Conservation (phyloP, 2,888 invertebrate species). For the Parthenolecanium corni region DNA sequence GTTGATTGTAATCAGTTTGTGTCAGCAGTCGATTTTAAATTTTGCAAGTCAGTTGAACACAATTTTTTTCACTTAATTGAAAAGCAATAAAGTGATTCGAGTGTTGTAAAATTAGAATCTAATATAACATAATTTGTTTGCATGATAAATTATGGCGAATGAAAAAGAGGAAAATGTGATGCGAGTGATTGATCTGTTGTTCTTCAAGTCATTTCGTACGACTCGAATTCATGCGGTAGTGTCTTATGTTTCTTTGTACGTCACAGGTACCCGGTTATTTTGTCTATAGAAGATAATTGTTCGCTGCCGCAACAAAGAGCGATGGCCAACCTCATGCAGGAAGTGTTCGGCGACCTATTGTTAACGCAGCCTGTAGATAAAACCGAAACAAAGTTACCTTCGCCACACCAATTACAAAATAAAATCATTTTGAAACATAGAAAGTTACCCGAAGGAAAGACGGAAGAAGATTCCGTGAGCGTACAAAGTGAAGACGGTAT, state of each 20-base stretch:
- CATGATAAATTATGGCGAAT: too few species aligned
- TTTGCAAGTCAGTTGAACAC: too few species aligned
- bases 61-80: too few species aligned
- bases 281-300: slow-evolving; percentile 88
- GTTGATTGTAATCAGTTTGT: too few species aligned
- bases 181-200: too few species aligned
- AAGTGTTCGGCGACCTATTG: slow-evolving; percentile 77
- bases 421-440: slow-evolving; percentile 82
- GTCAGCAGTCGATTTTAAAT: too few species aligned
- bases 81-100: background rate
- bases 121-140: too few species aligned
- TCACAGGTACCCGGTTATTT: slow-evolving; percentile 63
- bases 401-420: slow-evolving; percentile 63
- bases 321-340: slow-evolving; percentile 75
- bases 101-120: background rate
- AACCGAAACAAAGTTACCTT: slow-evolving; percentile 66
- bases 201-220: too few species aligned
- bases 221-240: too few species aligned
- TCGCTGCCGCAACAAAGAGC: slow-evolving; percentile 76
- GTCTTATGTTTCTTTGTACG: slow-evolving; percentile 24
- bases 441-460: slow-evolving; percentile 82
- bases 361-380: slow-evolving; percentile 64
- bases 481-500: slow-evolving; percentile 48
- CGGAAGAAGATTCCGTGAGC: slow-evolving; percentile 56
- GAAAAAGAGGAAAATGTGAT: too few species aligned